These are phyloP conservation scores for Larimichthys polyactis DNA, from an alignment of 2,113 vertebrate species.

Conservation along the genomic window DNA sequence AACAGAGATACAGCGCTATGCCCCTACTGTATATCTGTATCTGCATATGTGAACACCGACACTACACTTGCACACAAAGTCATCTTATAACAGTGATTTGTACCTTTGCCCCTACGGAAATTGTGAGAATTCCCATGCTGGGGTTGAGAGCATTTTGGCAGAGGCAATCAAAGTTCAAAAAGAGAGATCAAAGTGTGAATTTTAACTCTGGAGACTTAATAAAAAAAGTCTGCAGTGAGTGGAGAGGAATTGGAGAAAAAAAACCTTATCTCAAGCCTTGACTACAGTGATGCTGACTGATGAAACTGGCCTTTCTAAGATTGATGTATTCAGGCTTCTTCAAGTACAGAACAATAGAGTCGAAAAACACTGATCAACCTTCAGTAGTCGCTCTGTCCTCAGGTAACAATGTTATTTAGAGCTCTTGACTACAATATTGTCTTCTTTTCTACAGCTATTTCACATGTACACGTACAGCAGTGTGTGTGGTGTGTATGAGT, in stretches of 20 bases:
- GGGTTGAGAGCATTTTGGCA: neutral
- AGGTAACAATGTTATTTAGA: neutral
- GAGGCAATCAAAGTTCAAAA: slow-evolving; percentile 53
- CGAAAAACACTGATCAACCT: neutral
- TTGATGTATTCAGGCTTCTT: neutral
- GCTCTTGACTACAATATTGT: neutral
- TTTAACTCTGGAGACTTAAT: slow-evolving; percentile 24
- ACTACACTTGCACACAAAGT: neutral
- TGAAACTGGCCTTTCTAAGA: slow-evolving; percentile 23
- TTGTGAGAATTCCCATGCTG: neutral
- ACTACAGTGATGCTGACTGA: slow-evolving; percentile 29
- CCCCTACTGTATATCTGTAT: neutral
- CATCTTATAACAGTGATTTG: slow-evolving; percentile 4
- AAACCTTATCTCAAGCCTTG: slow-evolving; percentile 16
- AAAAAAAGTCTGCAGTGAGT: slow-evolving; percentile 23
- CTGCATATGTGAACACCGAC: neutral
- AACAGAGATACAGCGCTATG: neutral
- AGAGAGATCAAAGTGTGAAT: slow-evolving; percentile 49
- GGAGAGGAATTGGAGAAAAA: slow-evolving; percentile 33
- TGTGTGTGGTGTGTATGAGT: neutral
- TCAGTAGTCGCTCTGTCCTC: neutral
- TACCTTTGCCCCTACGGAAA: neutral
- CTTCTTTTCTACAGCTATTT: neutral
- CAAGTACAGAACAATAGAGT: slow-evolving; percentile 3
- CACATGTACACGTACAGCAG: neutral